phyloP scores from a whole-genome alignment of 1,140 invertebrate species.

The Dreissena rostriformis region DNA sequence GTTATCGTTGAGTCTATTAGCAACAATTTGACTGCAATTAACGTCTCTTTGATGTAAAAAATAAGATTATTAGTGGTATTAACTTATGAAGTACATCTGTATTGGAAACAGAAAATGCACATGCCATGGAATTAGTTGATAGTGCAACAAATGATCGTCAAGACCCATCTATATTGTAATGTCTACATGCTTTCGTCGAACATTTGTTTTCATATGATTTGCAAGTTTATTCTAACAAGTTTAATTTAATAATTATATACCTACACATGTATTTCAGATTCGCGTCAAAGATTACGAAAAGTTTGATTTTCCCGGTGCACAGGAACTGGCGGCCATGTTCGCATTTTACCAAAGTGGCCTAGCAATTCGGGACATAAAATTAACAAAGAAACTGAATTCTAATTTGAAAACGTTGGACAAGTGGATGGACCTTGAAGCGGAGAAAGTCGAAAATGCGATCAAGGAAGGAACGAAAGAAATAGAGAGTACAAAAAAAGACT shows the following conservation, averaged over 20 bases:
- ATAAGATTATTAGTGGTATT: no score
- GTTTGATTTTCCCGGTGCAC: conserved; percentile 68
- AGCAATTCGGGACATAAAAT: conserved; percentile 58
- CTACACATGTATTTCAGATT: conserved; percentile 60
- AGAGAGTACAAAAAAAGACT: conserved; percentile 9
- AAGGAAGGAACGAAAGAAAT: conserved; percentile 22
- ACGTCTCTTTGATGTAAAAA: no score
- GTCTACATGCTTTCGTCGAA: no score
- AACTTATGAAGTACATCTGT: no score
- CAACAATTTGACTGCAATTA: no score
- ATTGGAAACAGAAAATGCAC: no score
- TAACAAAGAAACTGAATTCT: conserved; percentile 64
- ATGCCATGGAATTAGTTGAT: no score
- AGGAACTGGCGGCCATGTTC: conserved; percentile 72
- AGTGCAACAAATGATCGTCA: no score
- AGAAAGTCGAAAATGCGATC: conserved; percentile 42
- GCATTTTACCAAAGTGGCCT: conserved; percentile 61
- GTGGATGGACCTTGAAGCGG: conserved; percentile 62
- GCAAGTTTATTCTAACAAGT: neutral
- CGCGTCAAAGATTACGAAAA: conserved; percentile 67
- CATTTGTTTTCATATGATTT: no score
- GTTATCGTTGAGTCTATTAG: no score
- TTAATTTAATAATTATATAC: neutral
- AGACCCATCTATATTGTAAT: no score
- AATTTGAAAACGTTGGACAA: conserved; percentile 61